Conservation (phyloP, 2,888 invertebrate species). For the Archaeoteleia sp. region DNA sequence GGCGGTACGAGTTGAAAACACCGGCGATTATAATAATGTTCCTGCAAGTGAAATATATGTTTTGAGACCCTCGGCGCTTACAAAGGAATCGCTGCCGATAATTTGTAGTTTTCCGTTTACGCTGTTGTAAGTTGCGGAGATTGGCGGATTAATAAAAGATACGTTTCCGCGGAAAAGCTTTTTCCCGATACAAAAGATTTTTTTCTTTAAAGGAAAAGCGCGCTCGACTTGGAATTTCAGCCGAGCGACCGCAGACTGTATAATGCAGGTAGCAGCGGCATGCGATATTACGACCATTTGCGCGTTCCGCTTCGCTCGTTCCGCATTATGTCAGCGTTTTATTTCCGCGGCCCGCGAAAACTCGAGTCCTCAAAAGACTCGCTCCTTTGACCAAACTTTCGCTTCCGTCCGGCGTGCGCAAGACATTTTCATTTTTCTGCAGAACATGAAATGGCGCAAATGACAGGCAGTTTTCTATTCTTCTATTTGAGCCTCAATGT, state of each 20-base stretch:
- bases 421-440: constrained; percentile 43
- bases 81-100: no score
- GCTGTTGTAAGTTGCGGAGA: no score
- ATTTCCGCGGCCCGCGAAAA: constrained; percentile 30
- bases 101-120: no score
- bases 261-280: constrained; percentile 29
- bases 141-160: constrained; percentile 20
- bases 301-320: constrained; percentile 35
- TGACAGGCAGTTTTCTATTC: constrained; percentile 48
- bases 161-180: constrained; percentile 11
- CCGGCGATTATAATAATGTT: no score
- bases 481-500: no score
- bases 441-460: constrained; percentile 37
- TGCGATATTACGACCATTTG: constrained; percentile 44
- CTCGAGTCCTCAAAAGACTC: constrained; percentile 33
- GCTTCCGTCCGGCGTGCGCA: constrained; percentile 44
- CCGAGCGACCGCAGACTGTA: constrained; percentile 20
- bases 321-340: constrained; percentile 52
- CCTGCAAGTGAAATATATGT: no score
- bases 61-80: no score
- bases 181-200: constrained; percentile 32
- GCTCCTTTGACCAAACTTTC: constrained; percentile 52
- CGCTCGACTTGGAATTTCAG: constrained; percentile 34
- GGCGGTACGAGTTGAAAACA: no score
- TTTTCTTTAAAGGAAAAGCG: constrained; percentile 17